Conservation (phyloP, 2,113 vertebrate genomes). For the Xenopus laevis region DNA sequence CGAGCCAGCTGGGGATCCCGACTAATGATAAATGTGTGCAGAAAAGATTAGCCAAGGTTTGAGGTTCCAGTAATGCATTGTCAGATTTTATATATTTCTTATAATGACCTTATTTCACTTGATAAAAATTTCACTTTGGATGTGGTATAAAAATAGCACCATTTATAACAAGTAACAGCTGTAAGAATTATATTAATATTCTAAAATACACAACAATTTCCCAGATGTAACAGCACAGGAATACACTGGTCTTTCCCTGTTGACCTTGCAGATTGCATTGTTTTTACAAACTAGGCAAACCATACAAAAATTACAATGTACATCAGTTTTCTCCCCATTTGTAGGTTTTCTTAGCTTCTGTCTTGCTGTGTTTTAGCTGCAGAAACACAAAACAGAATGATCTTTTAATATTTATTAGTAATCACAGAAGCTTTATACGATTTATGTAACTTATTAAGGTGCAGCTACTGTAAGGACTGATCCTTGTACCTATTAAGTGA, state of each 20-base stretch:
- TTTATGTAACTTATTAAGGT: too few relatives aligned
- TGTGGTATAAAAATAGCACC: constrained; percentile 62
- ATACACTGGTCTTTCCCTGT: neutral
- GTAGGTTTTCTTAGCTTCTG: neutral
- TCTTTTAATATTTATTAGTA: too few relatives aligned
- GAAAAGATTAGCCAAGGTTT: too few relatives aligned
- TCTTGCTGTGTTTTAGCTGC: constrained; percentile 9
- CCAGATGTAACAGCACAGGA: constrained; percentile 26
- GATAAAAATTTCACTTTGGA: constrained; percentile 58
- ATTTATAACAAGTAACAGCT: constrained; percentile 19
- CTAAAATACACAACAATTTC: constrained; percentile 35
- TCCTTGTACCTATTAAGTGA: too few relatives aligned
- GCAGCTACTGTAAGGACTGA: too few relatives aligned
- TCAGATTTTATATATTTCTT: too few relatives aligned
- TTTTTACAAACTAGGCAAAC: constrained; percentile 33
- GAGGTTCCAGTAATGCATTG: too few relatives aligned
- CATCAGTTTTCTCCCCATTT: constrained; percentile 5
- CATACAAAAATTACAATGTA: constrained; percentile 45
- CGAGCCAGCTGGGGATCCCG: too few relatives aligned
- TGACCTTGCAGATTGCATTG: constrained; percentile 14
- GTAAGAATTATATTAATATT: constrained; percentile 22
- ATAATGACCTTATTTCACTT: constrained; percentile 36
- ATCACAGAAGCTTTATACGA: too few relatives aligned
- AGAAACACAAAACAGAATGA: constrained; percentile 9
- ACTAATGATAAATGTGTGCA: too few relatives aligned